Evolutionary conservation across 2,797 vertebrate species (phyloP).

Genomic region (Selene dorsalis): DNA sequence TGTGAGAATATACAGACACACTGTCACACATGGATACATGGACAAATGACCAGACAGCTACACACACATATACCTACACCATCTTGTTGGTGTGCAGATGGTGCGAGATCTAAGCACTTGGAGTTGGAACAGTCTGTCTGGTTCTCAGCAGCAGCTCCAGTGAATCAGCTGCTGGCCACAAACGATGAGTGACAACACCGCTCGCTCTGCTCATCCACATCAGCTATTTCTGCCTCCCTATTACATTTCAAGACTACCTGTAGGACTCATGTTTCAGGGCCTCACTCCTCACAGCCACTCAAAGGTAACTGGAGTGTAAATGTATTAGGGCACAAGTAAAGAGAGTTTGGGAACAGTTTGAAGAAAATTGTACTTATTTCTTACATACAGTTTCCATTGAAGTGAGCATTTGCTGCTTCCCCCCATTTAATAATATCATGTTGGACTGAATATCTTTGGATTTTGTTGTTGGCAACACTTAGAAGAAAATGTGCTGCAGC

Average conservation of each 20-base stretch:
- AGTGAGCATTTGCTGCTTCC: background rate
- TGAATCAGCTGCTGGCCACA: background rate
- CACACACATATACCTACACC: constrained; percentile 1
- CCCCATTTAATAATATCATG: background rate
- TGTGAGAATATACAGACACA: background rate
- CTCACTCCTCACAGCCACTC: constrained; percentile 29
- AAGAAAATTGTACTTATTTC: background rate
- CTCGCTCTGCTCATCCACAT: constrained; percentile 51
- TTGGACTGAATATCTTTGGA: background rate
- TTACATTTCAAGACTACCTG: constrained; percentile 37
- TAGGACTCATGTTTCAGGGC: constrained; percentile 36
- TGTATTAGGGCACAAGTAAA: background rate
- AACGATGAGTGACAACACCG: background rate
- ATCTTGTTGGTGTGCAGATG: too few species aligned
- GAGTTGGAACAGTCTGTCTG: constrained; percentile 12
- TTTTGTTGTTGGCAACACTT: background rate
- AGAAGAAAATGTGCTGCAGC: background rate
- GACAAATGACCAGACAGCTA: background rate
- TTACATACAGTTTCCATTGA: background rate
- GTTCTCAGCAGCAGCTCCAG: constrained; percentile 21
- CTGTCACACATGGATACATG: too few species aligned
- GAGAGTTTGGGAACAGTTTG: too few species aligned
- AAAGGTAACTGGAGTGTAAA: constrained; percentile 1
- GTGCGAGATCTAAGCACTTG: background rate
- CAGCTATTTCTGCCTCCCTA: constrained; percentile 52